Evolutionary conservation across 2,113 vertebrate genomes (phyloP), one percentile per base, ranked within the genome.

Genomic region (Miniopterus natalensis): DNA sequence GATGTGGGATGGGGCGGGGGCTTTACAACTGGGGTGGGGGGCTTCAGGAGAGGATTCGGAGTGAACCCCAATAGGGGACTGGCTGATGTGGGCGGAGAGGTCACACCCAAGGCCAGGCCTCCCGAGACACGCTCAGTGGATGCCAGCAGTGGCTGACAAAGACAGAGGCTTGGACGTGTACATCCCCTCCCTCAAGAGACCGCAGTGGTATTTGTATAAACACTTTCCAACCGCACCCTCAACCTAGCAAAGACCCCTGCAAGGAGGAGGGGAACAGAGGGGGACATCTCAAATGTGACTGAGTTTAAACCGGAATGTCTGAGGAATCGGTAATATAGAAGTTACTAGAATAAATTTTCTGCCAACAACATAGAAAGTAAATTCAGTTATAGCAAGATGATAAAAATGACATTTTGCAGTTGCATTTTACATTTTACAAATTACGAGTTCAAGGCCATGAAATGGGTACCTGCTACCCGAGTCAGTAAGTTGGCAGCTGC

Each of bases 31-130:
- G 13, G 63, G 63, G 12, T 8, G 20, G 27, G 17, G 12, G 27
- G 73, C 29, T 27, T 17, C 66, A 11, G 42, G 1, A 3, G 49
- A 11, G 63, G 23, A 25, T 4, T 15, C 13, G 25, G 42, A 7
- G 47, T 14, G 36, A 40, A 11, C 17, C 49, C 61, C 2, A 4
- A 11, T 0, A 31, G 45, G 53, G 17, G 11, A 6, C 13, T 23
- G 59, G 42, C 20, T 53, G 75, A 74, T 25, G 47, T 42, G 29
- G 61, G 73, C 9, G 31, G n/a, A 20, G 53, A 23, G 55, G 73
- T 73, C 92, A 71, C 0, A 0, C 7, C n/a, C 5, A 40, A 9
- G 40, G 5, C 36, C 36, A 63, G 2, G 2, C 15, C 3, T 1
- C 10, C 18, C 1, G 40, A 74, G 70, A 21, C 29, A 23, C 29